Percentiles rank a stretch among this genome's conserved stretches.
Conservation (phyloP, 2,888 invertebrate species). For the Aleiodes leptofemur region DNA sequence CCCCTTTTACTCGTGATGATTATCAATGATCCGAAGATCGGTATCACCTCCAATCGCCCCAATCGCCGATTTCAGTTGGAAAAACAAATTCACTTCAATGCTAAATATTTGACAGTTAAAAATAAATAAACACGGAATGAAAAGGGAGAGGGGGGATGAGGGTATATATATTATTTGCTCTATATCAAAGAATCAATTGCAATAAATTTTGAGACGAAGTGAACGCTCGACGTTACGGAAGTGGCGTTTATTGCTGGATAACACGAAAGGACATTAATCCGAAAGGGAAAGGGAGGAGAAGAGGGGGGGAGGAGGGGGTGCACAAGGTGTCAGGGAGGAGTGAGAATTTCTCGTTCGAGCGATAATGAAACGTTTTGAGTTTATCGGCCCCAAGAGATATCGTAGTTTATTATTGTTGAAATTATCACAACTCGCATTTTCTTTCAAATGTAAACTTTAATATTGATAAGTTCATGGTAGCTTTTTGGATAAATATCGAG, state of each 20-base stretch:
- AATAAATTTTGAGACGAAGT: constrained; percentile 65
- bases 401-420: constrained; percentile 40
- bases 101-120: constrained; percentile 8
- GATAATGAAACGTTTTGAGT: constrained; percentile 68
- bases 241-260: constrained; percentile 62
- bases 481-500: no score
- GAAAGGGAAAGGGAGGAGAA: constrained; percentile 40
- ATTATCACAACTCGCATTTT: constrained; percentile 3
- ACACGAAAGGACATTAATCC: constrained; percentile 67
- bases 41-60: constrained; percentile 44
- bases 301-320: constrained; percentile 30
- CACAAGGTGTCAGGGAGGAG: constrained; percentile 28
- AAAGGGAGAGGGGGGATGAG: constrained; percentile 40
- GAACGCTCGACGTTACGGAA: constrained; percentile 38
- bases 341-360: constrained; percentile 48
- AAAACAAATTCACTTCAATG: constrained; percentile 31
- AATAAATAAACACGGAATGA: constrained; percentile 35
- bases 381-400: constrained; percentile 65
- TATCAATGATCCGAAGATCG: constrained; percentile 58
- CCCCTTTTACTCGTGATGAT: constrained; percentile 57
- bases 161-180: constrained; percentile 43
- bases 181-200: constrained; percentile 68
- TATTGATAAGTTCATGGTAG: constrained; percentile 50
- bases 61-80: constrained; percentile 7
- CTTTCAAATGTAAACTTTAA: constrained; percentile 49